Conservation (phyloP, 2,888 invertebrate genomes). For the Polia nebulosa region DNA sequence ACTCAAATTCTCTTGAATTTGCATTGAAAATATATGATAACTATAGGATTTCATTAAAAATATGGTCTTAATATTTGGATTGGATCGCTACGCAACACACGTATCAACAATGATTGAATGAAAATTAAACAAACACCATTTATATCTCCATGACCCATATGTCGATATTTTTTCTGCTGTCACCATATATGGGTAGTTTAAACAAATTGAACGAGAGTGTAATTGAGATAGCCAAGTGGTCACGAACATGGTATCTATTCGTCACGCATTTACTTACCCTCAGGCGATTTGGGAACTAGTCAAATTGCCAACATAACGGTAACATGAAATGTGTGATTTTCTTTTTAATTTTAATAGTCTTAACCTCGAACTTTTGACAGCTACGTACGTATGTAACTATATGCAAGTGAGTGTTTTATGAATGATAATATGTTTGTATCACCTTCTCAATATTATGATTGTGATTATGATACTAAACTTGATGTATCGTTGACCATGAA, state of each 20-base stretch:
- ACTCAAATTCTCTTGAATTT: conserved; percentile 2
- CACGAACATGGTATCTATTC: conserved; percentile 76
- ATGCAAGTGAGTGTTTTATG: conserved; percentile 42
- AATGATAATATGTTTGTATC: conserved; percentile 48
- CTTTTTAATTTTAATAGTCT: conserved; percentile 57
- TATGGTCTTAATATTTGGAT: background rate
- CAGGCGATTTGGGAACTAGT: conserved; percentile 78
- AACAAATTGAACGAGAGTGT: conserved; percentile 74
- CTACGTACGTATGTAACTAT: conserved; percentile 31
- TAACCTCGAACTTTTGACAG: conserved; percentile 59
- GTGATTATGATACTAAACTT: conserved; percentile 51
- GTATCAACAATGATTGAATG: conserved; percentile 28
- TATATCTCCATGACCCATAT: conserved; percentile 62
- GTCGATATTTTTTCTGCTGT: conserved; percentile 69
- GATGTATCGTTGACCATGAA: conserved; percentile 64
- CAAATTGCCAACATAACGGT: conserved; percentile 76
- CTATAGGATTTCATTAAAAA: background rate
- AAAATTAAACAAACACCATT: conserved; percentile 46
- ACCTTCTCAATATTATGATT: conserved; percentile 46
- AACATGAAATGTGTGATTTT: conserved; percentile 64
- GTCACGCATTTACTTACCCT: conserved; percentile 68
- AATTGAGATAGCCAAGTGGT: conserved; percentile 75
- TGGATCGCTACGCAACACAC: background rate
- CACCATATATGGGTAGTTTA: conserved; percentile 63
- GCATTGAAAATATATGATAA: background rate